phyloP scores from a whole-genome alignment of 2,888 invertebrate genomes.

The Orchestes rusci region DNA sequence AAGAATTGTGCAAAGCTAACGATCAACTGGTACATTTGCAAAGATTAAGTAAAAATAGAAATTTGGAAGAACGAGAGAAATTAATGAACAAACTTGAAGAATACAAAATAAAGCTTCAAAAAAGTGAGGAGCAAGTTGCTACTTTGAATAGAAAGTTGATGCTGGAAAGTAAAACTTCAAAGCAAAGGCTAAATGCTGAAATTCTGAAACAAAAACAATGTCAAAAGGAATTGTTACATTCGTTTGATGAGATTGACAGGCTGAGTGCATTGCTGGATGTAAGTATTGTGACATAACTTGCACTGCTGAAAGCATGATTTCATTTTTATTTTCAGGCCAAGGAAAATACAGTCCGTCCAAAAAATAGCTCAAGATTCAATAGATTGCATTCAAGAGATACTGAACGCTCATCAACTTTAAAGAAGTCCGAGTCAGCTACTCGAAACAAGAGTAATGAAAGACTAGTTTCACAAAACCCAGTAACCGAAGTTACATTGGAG shows the following conservation, averaged over 20 bases:
- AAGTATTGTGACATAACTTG: constrained; percentile 26
- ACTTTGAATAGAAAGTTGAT: constrained; percentile 61
- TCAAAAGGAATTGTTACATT: constrained; percentile 57
- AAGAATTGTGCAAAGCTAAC: constrained; percentile 55
- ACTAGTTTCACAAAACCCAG: constrained; percentile 35
- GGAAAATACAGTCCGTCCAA: constrained; percentile 29
- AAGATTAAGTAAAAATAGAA: constrained; percentile 63
- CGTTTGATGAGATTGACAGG: constrained; percentile 54
- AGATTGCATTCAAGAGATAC: too few species aligned
- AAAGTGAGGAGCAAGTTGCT: constrained; percentile 57
- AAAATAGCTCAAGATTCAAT: too few species aligned
- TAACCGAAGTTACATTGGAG: constrained; percentile 39
- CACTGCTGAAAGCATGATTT: too few species aligned
- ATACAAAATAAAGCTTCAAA: constrained; percentile 48
- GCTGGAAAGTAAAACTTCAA: constrained; percentile 67
- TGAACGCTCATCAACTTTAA: constrained; percentile 27
- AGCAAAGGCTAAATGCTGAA: constrained; percentile 62
- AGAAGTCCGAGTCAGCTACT: constrained; percentile 12
- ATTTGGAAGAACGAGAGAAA: constrained; percentile 63
- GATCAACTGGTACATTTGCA: constrained; percentile 65
- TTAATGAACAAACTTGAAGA: constrained; percentile 57
- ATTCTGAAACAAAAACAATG: constrained; percentile 63
- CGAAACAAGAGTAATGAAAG: constrained; percentile 17
- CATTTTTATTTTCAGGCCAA: constrained; percentile 21
- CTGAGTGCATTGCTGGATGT: constrained; percentile 56